Conservation (phyloP, 2,888 invertebrate species). For the Phortica okadai region DNA sequence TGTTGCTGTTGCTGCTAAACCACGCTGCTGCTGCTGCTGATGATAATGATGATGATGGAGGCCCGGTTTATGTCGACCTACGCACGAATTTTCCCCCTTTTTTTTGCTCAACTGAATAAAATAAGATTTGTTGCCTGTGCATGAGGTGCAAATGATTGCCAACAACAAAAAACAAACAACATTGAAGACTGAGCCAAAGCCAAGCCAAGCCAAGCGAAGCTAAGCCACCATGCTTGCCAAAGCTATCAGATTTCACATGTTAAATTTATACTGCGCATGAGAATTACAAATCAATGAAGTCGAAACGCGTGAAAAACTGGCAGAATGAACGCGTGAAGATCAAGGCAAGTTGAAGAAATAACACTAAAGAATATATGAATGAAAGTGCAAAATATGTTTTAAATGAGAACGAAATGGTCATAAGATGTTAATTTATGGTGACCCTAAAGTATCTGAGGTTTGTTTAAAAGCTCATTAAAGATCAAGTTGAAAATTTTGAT, state of each 20-base stretch:
- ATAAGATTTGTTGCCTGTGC: constrained; percentile 65
- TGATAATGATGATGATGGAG: constrained; percentile 3
- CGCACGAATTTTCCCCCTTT: constrained; percentile 49
- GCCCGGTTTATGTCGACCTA: constrained; percentile 56
- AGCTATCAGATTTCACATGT: constrained; percentile 68
- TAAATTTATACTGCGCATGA: constrained; percentile 64
- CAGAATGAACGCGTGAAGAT: constrained; percentile 5
- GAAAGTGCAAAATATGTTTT: neutral
- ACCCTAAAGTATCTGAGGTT: neutral
- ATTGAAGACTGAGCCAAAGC: constrained; percentile 17
- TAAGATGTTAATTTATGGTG: neutral
- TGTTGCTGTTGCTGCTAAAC: neutral
- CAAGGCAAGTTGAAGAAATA: neutral
- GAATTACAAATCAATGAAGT: constrained; percentile 70
- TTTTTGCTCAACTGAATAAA: constrained; percentile 52
- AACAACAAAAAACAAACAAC: constrained; percentile 35
- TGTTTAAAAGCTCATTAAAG: neutral
- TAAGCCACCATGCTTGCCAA: constrained; percentile 42
- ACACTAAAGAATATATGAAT: neutral
- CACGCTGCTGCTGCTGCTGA: neutral
- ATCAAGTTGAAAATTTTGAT: neutral
- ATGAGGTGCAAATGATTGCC: constrained; percentile 66
- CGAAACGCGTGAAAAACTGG: neutral
- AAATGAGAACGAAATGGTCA: neutral
- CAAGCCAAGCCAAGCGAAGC: constrained; percentile 15